phyloP scores from a whole-genome alignment of 2,888 invertebrate genomes.

The Ochlodes sylvanus region DNA sequence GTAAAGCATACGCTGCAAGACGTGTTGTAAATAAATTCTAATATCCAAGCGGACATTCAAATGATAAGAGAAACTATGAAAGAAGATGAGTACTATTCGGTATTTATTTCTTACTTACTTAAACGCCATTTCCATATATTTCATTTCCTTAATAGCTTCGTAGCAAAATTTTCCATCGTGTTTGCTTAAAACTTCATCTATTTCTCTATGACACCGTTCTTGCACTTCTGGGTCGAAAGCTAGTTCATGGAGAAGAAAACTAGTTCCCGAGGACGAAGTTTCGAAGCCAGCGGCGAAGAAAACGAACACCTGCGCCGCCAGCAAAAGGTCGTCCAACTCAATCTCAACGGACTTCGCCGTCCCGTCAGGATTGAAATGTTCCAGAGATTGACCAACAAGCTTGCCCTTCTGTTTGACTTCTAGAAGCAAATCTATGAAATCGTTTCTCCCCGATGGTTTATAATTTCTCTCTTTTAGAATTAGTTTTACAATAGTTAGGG shows the following conservation, averaged over 20 bases:
- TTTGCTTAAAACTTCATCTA: constrained; percentile 57
- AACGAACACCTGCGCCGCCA: constrained; percentile 51
- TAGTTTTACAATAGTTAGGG: constrained; percentile 49
- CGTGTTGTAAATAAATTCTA: too few relatives aligned
- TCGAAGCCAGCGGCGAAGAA: constrained; percentile 56
- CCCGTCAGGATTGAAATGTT: constrained; percentile 48
- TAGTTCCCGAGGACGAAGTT: constrained; percentile 63
- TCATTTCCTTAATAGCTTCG: constrained; percentile 67
- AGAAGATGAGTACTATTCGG: too few relatives aligned
- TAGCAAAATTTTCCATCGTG: constrained; percentile 59
- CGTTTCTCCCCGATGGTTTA: constrained; percentile 57
- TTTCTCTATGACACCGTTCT: constrained; percentile 56
- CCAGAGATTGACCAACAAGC: constrained; percentile 49
- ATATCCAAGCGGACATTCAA: too few relatives aligned
- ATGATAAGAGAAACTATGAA: too few relatives aligned
- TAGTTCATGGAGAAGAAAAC: constrained; percentile 54
- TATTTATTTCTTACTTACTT: constrained; percentile 48
- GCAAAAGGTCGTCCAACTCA: constrained; percentile 47
- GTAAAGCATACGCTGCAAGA: too few relatives aligned
- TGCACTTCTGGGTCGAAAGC: constrained; percentile 63
- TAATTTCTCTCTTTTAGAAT: constrained; percentile 60
- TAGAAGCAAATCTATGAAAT: constrained; percentile 58
- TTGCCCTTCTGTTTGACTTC: constrained; percentile 48
- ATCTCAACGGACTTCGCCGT: constrained; percentile 41
- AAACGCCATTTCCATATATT: constrained; percentile 62